Base-by-base conservation (phyloP, 2,113 vertebrate genomes). In the Corythaeola cristata region DNA sequence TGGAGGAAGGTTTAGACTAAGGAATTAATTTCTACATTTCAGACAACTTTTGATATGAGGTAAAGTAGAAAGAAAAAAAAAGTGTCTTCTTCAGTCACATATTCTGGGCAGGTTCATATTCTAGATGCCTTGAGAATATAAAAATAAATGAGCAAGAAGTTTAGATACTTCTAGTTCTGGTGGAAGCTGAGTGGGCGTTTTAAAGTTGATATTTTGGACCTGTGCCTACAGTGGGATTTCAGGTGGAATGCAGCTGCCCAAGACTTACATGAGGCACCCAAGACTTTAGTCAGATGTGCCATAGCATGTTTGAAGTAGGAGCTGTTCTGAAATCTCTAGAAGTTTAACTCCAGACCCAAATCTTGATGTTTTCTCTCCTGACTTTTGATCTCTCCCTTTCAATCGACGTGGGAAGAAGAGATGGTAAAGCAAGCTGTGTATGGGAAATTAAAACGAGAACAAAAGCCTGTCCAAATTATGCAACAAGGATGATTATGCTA, bases 381-480 rank as follows among this genome's bases (percentile, higher is more conserved):
- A 78, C 71, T 95, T 91, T 50, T 68, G 83, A 93, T 96, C 79
- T 93, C 94, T 97, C 92, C 93, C 69, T 96, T 96, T 97, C 87
- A 90, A 33, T 92, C 4, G 1, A 28, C 88, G 93, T 97, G 92
- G 96, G 90, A 97, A 97, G 92, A 56, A 91, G 83, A 93, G 87
- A 87, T 76, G 66, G 91, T 91, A 97, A 97, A 97, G 85, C 37
- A 93, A 97, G 68, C 68, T 96, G 89, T 94, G 59, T 16, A 59
- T 94, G 67, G 74, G 76, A 97, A 97, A 96, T 98, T 93, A 93
- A 96, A 92, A 88, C 23, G 71, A 97, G 98, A 98, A 98, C 91
- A 98, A 98, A 98, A 97, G 94, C 97, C 94, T 93, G 92, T 89
- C 94, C 94, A 97, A 97, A 98, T 98, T 98, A 98, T 96, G 97